These are phyloP conservation scores for Pocillopora damicornis DNA, from an alignment of 64 coral and sea anemone genomes.

Conservation along the genomic window DNA sequence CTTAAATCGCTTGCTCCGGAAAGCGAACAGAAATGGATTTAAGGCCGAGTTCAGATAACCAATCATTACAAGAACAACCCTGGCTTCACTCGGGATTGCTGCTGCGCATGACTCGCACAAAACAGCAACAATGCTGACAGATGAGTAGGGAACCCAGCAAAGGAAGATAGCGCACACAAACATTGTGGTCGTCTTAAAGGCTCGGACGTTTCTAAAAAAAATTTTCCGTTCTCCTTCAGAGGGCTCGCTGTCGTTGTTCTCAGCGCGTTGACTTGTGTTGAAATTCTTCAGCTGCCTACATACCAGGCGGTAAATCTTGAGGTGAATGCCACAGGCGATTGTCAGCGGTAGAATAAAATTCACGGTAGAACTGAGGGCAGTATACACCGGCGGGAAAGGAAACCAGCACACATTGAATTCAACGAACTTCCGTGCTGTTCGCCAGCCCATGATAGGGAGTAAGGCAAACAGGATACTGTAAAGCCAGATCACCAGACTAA, in stretches of 20 bases:
- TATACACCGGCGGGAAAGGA: not conserved
- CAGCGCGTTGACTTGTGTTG: no score
- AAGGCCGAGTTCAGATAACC: constrained; percentile 52
- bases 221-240: constrained; percentile 1
- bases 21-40: constrained; percentile 48
- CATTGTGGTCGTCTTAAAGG: constrained; percentile 33
- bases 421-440: not conserved
- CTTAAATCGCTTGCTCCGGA: not conserved
- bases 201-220: constrained; percentile 21
- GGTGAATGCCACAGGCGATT: constrained; percentile 24
- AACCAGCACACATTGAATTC: not conserved
- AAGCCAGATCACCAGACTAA: not conserved
- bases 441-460: not conserved
- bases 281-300: not conserved
- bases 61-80: constrained; percentile 21
- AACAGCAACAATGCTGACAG: not conserved
- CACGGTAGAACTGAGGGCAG: not conserved
- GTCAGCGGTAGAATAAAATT: constrained; percentile 32
- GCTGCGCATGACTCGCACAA: not conserved
- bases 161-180: constrained; percentile 24
- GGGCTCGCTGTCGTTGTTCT: not conserved
- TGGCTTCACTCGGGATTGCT: not conserved
- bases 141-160: constrained; percentile 40
- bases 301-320: constrained; percentile 36
- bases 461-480: not conserved